Evolutionary conservation across 2,888 invertebrate genomes (phyloP), one percentile per base, ranked within the genome.

Genomic region (Helobdella robusta): DNA sequence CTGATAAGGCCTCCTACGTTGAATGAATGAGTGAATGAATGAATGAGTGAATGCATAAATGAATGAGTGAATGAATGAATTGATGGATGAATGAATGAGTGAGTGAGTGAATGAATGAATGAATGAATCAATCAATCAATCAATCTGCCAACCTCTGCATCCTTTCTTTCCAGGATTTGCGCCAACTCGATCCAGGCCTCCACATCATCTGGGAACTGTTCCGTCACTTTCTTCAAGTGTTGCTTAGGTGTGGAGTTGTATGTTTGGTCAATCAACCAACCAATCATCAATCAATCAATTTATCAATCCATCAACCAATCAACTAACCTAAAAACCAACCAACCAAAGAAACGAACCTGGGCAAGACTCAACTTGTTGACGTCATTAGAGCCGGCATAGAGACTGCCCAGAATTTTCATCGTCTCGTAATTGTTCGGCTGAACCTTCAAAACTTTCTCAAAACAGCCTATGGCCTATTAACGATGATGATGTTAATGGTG

Each of bases 101-200:
- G n/a, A n/a, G n/a, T n/a, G n/a, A n/a, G n/a, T n/a, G n/a, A n/a
- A n/a, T n/a, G n/a, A n/a, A n/a, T n/a, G n/a, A n/a, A n/a, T n/a
- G n/a, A n/a, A n/a, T n/a, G n/a, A n/a, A 44, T 15, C 44, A 44
- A 11, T 15, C 44, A 44, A 44, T 15, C 44, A 44, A 15, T 18
- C n/a, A 32, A n/a, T 5, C 20, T 3, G 36, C 35, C n/a, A 59
- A 36, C 59, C 20, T 64, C 64, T 18, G 75, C 0, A 78, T 83
- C 97, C 72, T 88, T 88, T 76, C 94, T 91, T 77, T 98, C 97
- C 69, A 97, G 83, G 78, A 98, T 93, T 82, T 98, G 97, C 0
- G 98, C 98, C 70, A 97, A 81, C 78, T 99, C 97, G 72, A 99
- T 95, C 95, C 95, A 97, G 0, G 95, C 97, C 79, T 98, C 98